Conservation (phyloP, 2,797 vertebrate genomes). For the Cyclura pinguis region DNA sequence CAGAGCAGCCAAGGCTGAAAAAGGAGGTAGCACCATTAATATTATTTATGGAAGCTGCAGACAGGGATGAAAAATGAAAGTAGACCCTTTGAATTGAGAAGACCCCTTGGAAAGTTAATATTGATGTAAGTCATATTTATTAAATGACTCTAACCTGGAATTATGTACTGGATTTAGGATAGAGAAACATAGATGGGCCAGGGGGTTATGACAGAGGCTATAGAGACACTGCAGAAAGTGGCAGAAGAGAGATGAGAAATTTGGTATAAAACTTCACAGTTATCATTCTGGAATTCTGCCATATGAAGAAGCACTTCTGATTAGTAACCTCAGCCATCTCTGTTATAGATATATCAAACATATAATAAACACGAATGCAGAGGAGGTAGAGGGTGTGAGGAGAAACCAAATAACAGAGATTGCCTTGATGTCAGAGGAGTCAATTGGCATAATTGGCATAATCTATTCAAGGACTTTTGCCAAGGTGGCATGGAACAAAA, state of each 20-base stretch:
- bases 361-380: not conserved
- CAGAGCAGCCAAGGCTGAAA: not conserved
- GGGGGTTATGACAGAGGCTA: not conserved
- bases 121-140: too few species aligned
- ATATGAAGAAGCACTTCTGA: not conserved
- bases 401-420: not conserved
- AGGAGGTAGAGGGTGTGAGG: not conserved
- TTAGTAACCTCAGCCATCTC: not conserved
- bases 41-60: not conserved
- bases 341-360: not conserved
- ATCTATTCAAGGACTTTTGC: slow-evolving; percentile 21
- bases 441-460: slow-evolving; percentile 29
- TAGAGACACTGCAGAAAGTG: not conserved
- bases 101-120: too few species aligned
- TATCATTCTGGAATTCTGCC: not conserved
- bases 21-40: not conserved
- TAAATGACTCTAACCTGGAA: too few species aligned
- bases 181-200: not conserved
- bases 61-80: not conserved
- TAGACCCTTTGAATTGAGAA: too few species aligned
- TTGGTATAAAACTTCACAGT: not conserved
- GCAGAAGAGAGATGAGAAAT: not conserved
- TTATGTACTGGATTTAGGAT: too few species aligned
- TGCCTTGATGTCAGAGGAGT: not conserved
- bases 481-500: slow-evolving; percentile 15